A percentile compares a stretch with the other conserved stretches of the same genome.
Conservation (phyloP, 2,888 invertebrate species). For the Netelia melanura region DNA sequence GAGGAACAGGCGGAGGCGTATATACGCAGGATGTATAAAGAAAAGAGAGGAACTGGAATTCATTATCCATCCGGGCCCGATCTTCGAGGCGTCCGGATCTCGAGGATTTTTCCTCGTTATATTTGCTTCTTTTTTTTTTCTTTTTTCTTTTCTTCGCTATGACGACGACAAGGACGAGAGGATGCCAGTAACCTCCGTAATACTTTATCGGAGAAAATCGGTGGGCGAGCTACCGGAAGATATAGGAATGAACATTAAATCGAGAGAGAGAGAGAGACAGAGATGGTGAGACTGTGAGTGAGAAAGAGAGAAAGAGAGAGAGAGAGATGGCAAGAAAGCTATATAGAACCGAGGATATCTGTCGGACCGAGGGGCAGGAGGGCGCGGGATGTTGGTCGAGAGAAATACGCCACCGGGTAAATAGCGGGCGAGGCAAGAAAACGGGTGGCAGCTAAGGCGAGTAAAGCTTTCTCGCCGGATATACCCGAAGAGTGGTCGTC, state of each 20-base stretch:
- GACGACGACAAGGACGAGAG: neutral
- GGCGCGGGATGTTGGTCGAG: conserved; percentile 37
- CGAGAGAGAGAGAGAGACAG: conserved; percentile 20
- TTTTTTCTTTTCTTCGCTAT: neutral
- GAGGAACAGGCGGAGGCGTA: neutral
- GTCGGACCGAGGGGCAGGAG: conserved; percentile 35
- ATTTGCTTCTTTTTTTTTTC: conserved; percentile 33
- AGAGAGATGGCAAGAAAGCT: conserved; percentile 68
- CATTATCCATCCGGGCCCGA: conserved; percentile 58
- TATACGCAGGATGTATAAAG: conserved; percentile 38
- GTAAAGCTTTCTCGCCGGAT: conserved; percentile 62
- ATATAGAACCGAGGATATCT: conserved; percentile 53
- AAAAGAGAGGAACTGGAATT: conserved; percentile 55
- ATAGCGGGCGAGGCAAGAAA: conserved; percentile 42
- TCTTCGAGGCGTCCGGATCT: conserved; percentile 46
- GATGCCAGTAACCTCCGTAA: conserved; percentile 32
- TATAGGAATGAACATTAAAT: conserved; percentile 42
- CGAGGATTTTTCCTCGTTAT: conserved; percentile 61
- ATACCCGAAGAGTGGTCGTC: conserved; percentile 61
- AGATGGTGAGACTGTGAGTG: neutral
- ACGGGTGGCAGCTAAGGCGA: conserved; percentile 51
- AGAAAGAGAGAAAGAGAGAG: conserved; percentile 23
- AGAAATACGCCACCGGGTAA: conserved; percentile 56
- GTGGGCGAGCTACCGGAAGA: conserved; percentile 55
- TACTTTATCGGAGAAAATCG: conserved; percentile 66